Base-by-base conservation (phyloP, 2,888 invertebrate genomes). In the Girardia tigrina region DNA sequence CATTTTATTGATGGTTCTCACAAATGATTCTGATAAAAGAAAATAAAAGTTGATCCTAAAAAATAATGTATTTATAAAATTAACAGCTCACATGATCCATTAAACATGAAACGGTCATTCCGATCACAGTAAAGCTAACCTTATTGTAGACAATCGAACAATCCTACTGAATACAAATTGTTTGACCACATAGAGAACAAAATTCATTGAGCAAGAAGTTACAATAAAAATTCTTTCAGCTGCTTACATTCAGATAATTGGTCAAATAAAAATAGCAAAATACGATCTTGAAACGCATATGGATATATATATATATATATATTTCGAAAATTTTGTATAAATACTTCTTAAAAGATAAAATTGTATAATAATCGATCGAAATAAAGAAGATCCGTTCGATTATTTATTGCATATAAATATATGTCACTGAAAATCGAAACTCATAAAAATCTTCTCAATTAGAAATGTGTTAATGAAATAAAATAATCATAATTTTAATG, bases 181-280 rank as follows among this genome's bases (percentile, higher is more conserved):
- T 23, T 56, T 56, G 6, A 56, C n/a, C 56, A 56, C n/a, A 4
- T 12, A 36, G 36, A 36, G 8, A 56, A 56, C 23, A 56, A 56
- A 56, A 56, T 56, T n/a, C 56, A 56, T 56, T 56, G 56, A 56
- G 56, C 56, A 56, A 56, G 56, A 56, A 8, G 23, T 56, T 56
- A 56, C 56, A 56, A 56, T 12, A 12, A 56, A 56, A 56, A 56
- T 20, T 20, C 56, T 56, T 20, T 56, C 56, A 56, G 56, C 56
- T 56, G 56, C n/a, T n/a, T 20, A 4, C 4, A 23, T 23, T n/a
- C 23, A 56, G 56, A 56, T 56, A n/a, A 56, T 56, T 56, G 56
- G 56, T 56, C 56, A 23, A 56, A 56, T 56, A 56, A 56, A 56
- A 56, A 56, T 56, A 56, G 56, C 56, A 56, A 56, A 56, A 56